A percentile compares a stretch with the other conserved stretches of the same genome.
Conservation (phyloP, 2,888 invertebrate species). For the Dynastes grantii region DNA sequence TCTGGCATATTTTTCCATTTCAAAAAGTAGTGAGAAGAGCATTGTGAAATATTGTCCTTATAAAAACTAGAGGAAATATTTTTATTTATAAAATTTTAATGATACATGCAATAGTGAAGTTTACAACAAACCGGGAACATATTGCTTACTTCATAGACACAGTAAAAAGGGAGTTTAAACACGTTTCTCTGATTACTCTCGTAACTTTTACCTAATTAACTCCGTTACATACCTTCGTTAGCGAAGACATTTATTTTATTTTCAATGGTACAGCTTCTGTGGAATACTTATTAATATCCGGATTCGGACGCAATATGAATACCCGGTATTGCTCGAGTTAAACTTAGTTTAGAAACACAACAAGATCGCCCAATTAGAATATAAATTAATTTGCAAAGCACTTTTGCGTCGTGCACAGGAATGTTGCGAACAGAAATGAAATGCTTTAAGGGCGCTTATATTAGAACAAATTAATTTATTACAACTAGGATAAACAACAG, state of each 20-base stretch:
- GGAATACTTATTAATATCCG: background rate
- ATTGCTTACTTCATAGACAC: too few relatives aligned
- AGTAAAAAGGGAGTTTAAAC: too few relatives aligned
- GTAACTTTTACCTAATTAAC: conserved; percentile 23
- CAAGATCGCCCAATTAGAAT: background rate
- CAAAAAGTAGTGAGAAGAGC: too few relatives aligned
- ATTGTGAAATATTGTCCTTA: too few relatives aligned
- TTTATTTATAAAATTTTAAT: too few relatives aligned
- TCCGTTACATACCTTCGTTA: background rate
- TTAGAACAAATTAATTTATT: too few relatives aligned
- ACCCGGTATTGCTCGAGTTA: background rate
- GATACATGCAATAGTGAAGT: too few relatives aligned
- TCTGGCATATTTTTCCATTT: too few relatives aligned
- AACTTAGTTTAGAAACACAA: background rate
- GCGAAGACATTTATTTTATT: conserved; percentile 14
- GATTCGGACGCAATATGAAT: background rate
- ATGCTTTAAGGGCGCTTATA: background rate
- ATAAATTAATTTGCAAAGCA: background rate
- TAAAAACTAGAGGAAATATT: too few relatives aligned
- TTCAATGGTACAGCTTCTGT: background rate
- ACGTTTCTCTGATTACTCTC: background rate
- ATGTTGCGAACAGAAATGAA: background rate
- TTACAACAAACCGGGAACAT: too few relatives aligned
- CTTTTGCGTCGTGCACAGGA: background rate
- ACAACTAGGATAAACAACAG: too few relatives aligned